These are phyloP conservation scores for Panurus biarmicus DNA, from an alignment of 2,113 vertebrate genomes.

Conservation along the genomic window DNA sequence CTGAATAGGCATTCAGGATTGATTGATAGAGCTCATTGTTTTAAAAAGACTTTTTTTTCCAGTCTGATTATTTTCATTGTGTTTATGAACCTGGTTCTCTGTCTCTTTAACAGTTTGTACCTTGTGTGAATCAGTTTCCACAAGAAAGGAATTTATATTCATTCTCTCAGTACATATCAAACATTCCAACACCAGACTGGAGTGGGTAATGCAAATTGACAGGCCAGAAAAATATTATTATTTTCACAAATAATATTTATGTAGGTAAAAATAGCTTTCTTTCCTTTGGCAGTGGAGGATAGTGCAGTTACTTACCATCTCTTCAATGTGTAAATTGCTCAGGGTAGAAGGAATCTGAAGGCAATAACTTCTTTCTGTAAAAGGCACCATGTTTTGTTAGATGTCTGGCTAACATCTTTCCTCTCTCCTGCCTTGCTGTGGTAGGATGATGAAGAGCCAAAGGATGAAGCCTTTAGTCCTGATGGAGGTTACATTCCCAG, in stretches of 20 bases:
- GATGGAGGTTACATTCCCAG: slow-evolving; percentile 97
- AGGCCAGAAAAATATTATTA: not conserved
- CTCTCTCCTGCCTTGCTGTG: not conserved
- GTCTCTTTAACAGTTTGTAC: not conserved
- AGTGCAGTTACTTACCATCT: not conserved
- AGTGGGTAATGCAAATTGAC: not conserved
- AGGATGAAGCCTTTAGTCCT: slow-evolving; percentile 87
- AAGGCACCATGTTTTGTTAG: not conserved
- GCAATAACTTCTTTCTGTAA: not conserved
- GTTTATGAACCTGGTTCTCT: not conserved
- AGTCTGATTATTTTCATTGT: not conserved
- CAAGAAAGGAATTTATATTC: not conserved
- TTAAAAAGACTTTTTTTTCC: not conserved
- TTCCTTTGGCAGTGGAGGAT: not conserved
- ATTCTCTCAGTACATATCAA: not conserved
- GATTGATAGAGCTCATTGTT: not conserved
- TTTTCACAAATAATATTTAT: not conserved
- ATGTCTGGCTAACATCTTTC: not conserved
- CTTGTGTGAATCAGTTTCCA: not conserved
- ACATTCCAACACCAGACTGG: not conserved
- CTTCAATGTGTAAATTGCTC: not conserved
- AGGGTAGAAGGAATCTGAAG: not conserved
- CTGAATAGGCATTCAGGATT: not conserved
- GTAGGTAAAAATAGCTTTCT: not conserved
- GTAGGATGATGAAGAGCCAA: slow-evolving; percentile 97